These are phyloP conservation scores for Cremastobaeus sp. DNA, from an alignment of 2,888 invertebrate genomes.

Conservation along the genomic window DNA sequence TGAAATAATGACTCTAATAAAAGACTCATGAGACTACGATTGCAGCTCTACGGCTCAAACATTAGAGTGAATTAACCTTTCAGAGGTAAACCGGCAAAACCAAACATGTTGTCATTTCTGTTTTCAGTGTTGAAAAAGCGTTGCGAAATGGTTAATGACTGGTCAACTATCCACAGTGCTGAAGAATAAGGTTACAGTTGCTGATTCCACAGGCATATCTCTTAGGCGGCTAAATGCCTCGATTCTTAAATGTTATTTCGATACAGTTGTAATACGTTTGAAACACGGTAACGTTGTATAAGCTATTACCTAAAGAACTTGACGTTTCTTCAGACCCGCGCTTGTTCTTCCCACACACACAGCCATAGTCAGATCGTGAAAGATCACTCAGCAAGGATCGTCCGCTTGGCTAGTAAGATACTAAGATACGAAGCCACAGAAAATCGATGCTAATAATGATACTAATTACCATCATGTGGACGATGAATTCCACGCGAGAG, in stretches of 20 bases:
- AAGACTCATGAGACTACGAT: too few relatives aligned
- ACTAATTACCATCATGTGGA: constrained; percentile 67
- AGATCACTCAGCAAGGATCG: constrained; percentile 68
- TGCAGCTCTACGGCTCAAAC: too few relatives aligned
- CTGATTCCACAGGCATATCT: too few relatives aligned
- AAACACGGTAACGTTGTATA: constrained; percentile 43
- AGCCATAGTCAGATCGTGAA: constrained; percentile 71
- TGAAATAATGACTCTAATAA: too few relatives aligned
- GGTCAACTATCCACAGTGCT: too few relatives aligned
- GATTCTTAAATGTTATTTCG: constrained; percentile 40
- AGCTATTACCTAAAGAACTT: constrained; percentile 42
- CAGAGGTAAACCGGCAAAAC: too few relatives aligned
- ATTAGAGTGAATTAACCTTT: too few relatives aligned
- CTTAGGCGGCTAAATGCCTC: constrained; percentile 21
- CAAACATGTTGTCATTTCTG: too few relatives aligned
- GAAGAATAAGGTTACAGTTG: neutral
- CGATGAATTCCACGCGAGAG: constrained; percentile 65
- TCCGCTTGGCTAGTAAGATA: constrained; percentile 42
- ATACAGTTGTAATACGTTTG: constrained; percentile 44
- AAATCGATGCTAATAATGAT: constrained; percentile 65
- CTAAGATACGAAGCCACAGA: constrained; percentile 48
- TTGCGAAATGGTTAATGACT: neutral
- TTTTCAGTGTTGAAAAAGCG: too few relatives aligned
- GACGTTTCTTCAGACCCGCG: constrained; percentile 43
- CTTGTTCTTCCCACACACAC: constrained; percentile 48